Evolutionary conservation across 2,888 invertebrate species (phyloP).

Genomic region (Brassicogethes aeneus): DNA sequence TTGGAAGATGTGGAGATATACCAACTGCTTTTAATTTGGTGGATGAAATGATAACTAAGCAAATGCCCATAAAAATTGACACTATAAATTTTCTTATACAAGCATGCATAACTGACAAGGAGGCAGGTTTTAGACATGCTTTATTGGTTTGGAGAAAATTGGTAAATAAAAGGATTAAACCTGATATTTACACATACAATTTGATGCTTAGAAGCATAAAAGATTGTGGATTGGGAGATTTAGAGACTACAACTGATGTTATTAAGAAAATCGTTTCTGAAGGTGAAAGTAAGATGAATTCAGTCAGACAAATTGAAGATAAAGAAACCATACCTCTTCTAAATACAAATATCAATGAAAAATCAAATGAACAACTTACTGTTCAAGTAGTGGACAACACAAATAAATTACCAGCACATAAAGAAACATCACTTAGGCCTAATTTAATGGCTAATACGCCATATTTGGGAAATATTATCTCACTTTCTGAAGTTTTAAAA

Average conservation of each 20-base stretch:
- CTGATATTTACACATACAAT: constrained; percentile 69
- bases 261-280: constrained; percentile 19
- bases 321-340: neutral
- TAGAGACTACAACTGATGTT: constrained; percentile 46
- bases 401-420: neutral
- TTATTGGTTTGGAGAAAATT: constrained; percentile 83
- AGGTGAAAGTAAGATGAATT: neutral
- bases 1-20: constrained; percentile 73
- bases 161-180: constrained; percentile 53
- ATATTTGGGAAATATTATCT: constrained; percentile 51
- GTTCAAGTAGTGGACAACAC: neutral
- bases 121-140: constrained; percentile 73
- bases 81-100: constrained; percentile 76
- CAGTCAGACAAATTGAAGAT: neutral
- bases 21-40: constrained; percentile 68
- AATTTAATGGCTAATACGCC: constrained; percentile 56
- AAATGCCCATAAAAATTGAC: constrained; percentile 51
- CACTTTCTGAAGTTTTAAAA: constrained; percentile 48
- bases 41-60: constrained; percentile 71
- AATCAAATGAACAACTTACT: neutral
- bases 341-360: neutral
- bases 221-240: constrained; percentile 71
- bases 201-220: constrained; percentile 68
- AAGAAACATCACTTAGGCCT: constrained; percentile 39
- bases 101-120: constrained; percentile 70